Conservation (phyloP, 2,888 invertebrate genomes). For the Nomada lathburiana region DNA sequence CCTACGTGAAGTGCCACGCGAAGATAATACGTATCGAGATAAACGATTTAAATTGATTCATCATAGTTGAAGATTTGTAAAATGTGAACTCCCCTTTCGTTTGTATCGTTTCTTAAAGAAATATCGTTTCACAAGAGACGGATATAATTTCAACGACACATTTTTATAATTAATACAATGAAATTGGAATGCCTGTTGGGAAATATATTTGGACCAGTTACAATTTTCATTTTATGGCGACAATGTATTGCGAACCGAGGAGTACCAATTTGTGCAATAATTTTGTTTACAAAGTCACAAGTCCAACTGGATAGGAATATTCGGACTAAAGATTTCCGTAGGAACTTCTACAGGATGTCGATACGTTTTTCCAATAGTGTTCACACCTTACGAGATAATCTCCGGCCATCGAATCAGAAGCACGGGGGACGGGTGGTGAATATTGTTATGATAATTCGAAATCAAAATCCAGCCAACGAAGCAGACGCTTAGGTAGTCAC, state of each 20-base stretch:
- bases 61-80: too few species aligned
- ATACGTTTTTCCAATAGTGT: conserved; percentile 73
- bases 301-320: conserved; percentile 65
- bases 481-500: conserved; percentile 65
- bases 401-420: conserved; percentile 10
- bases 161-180: too few species aligned
- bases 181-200: too few species aligned
- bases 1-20: background rate
- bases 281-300: too few species aligned
- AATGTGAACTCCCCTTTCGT: too few species aligned
- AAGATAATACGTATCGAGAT: conserved; percentile 34
- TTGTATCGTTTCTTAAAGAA: conserved; percentile 41
- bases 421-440: conserved; percentile 12
- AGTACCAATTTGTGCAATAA: too few species aligned
- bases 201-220: too few species aligned
- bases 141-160: too few species aligned
- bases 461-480: conserved; percentile 66
- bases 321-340: conserved; percentile 68
- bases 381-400: conserved; percentile 55
- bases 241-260: too few species aligned
- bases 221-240: too few species aligned
- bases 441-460: conserved; percentile 63
- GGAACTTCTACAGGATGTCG: conserved; percentile 59
- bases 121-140: conserved; percentile 56
- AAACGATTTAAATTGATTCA: conserved; percentile 35